These are phyloP conservation scores for Nipponia nippon DNA, from an alignment of 2,113 vertebrate species.

Conservation along the genomic window DNA sequence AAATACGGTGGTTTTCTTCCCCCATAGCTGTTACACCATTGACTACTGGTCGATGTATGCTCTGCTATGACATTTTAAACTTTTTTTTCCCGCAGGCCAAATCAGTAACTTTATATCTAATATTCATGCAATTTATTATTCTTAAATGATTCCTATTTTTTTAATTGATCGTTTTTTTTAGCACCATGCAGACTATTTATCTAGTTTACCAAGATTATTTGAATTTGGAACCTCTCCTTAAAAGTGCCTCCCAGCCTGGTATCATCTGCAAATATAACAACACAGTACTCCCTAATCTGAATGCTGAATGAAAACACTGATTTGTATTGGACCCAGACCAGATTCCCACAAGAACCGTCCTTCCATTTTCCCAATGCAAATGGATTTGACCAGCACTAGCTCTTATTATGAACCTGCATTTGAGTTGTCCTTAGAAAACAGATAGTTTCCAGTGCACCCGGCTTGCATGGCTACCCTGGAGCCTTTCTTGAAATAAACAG, in stretches of 20 bases:
- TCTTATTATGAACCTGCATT: not conserved
- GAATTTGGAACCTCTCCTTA: not conserved
- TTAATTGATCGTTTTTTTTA: not conserved
- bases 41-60: not conserved
- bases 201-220: not conserved
- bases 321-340: not conserved
- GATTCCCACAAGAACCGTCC: not conserved
- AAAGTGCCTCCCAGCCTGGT: not conserved
- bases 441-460: not conserved
- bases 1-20: accelerated
- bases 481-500: not conserved
- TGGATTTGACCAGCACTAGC: not conserved
- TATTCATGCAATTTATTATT: not conserved
- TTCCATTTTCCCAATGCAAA: not conserved
- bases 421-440: not conserved
- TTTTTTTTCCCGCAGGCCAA: not conserved
- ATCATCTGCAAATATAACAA: not conserved
- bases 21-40: not conserved
- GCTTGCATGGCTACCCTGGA: not conserved
- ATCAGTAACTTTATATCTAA: not conserved
- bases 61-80: not conserved
- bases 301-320: not conserved
- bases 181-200: not conserved
- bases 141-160: not conserved
- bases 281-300: not conserved